Base-by-base conservation (phyloP, 2,888 invertebrate species). In the Nemotelus pantherinus region DNA sequence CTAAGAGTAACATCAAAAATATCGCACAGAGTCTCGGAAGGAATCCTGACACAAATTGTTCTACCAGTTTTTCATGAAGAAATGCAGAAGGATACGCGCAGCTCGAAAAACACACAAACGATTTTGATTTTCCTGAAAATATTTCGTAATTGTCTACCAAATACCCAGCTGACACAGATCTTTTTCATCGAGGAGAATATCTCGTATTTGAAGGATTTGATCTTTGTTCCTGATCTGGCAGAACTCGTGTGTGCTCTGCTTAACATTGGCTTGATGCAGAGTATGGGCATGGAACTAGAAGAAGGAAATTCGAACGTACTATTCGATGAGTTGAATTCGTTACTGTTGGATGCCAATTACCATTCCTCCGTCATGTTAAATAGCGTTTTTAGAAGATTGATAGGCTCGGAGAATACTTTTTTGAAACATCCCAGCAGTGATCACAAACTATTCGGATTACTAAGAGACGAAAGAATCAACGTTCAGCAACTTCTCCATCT, bases 171-270 rank as follows among this genome's bases (percentile, higher is more conserved):
- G 68, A 83, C 87, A 1, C 85, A 86, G 76, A 84, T 83, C 2
- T 86, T 86, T 78, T 87, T 85, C 79, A 85, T 84, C 60, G 84
- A 84, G 44, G 85, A 86, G 79, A 86, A 86, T 78, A 85, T 87
- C 25, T 81, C 83, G 9, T 83, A 87, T 78, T 82, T 87, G 80
- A 84, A 85, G 78, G 85, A 86, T 55, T 80, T 87, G 43, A 77
- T 86, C 53, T 80, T 80, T 71, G 83, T 85, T 63, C 85, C 87
- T 3, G 83, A 83, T 50, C 77, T 87, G 43, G 83, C 85, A 53
- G 82, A 84, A n/a, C 82, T 82, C 41, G 83, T 85, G 2, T 86
- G 86, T 79, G 85, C 85, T 83, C 82, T 87, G 48, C 84, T 87
- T 58, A 86, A 85, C 78, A 86, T 87, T 75, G 87, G 86, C 80